phyloP scores from a whole-genome alignment of 2,797 vertebrate species.

The Cryptoblepharus egeriae region DNA sequence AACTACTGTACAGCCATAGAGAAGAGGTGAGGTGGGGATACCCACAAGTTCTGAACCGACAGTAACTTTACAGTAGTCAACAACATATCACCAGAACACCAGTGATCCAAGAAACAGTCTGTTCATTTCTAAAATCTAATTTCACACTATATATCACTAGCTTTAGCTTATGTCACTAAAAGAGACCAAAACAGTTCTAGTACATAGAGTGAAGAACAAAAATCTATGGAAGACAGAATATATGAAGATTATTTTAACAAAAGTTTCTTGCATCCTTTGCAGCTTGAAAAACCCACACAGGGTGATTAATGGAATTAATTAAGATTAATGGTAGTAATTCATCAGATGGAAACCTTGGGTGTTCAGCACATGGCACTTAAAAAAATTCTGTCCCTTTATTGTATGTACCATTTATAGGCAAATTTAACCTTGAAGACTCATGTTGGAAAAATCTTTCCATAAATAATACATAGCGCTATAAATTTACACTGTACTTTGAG shows the following conservation, averaged over 20 bases:
- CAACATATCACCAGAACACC: background rate
- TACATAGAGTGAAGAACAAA: background rate
- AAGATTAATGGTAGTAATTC: constrained; percentile 4
- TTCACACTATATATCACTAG: background rate
- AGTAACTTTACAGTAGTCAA: background rate
- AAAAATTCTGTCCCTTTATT: background rate
- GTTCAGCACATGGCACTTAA: background rate
- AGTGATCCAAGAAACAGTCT: background rate
- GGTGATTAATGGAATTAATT: background rate
- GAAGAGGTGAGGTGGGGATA: background rate
- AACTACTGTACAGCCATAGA: too few relatives aligned
- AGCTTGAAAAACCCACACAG: background rate
- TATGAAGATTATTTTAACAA: background rate
- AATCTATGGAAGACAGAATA: background rate
- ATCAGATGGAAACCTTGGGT: background rate
- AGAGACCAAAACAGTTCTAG: background rate
- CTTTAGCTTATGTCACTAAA: background rate
- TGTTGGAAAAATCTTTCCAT: background rate
- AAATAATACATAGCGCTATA: too few relatives aligned
- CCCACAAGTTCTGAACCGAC: too few relatives aligned
- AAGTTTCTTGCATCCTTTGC: background rate
- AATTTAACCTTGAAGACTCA: background rate
- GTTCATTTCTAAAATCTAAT: background rate
- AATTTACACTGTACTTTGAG: too few relatives aligned
- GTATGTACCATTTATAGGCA: background rate